phyloP scores from a whole-genome alignment of 2,888 invertebrate genomes.

The Drosophila meridiana region DNA sequence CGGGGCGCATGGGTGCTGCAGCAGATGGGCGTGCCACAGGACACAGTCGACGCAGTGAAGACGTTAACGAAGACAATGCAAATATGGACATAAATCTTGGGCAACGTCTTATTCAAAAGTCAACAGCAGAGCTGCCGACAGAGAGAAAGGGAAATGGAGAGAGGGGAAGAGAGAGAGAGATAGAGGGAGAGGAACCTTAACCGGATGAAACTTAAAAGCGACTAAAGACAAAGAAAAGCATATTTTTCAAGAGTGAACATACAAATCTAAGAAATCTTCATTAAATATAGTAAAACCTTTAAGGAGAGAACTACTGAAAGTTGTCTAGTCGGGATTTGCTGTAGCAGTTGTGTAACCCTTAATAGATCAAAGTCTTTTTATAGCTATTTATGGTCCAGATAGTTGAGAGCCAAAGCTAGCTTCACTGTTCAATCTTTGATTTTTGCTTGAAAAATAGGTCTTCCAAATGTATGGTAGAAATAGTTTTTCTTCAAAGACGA shows the following conservation, averaged over 20 bases:
- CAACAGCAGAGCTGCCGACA: conserved; percentile 44
- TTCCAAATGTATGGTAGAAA: no score
- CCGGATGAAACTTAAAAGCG: conserved; percentile 5
- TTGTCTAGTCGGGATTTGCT: background rate
- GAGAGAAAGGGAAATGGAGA: background rate
- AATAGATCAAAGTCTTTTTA: no score
- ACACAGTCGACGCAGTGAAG: conserved; percentile 39
- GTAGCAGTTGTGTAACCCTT: background rate
- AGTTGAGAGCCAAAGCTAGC: no score
- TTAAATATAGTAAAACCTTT: background rate
- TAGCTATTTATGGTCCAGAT: no score
- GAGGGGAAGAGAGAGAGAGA: background rate
- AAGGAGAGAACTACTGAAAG: background rate
- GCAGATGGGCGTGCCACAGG: conserved; percentile 42
- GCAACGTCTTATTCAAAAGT: conserved; percentile 54
- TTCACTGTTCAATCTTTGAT: no score
- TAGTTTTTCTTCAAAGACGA: no score
- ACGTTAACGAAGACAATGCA: conserved; percentile 70
- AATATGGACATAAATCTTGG: conserved; percentile 74
- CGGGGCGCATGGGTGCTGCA: background rate
- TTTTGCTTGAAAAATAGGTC: no score
- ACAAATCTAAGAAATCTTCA: background rate
- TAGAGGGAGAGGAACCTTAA: conserved; percentile 12
- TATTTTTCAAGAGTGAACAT: background rate
- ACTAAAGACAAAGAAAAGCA: conserved; percentile 10